Evolutionary conservation across 1,140 invertebrate species (phyloP).

Genomic region (Drosophila willistoni): DNA sequence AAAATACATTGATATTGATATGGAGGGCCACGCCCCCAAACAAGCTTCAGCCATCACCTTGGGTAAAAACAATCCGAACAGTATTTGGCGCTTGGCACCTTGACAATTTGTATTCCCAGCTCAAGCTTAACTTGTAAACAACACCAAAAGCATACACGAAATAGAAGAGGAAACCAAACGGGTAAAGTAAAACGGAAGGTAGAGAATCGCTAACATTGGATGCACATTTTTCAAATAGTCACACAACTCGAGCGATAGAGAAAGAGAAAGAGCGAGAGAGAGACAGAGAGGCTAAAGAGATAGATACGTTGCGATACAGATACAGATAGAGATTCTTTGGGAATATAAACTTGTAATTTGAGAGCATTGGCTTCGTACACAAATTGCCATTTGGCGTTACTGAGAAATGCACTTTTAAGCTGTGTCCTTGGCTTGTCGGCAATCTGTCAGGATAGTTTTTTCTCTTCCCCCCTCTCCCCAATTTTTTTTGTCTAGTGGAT

Average conservation of each 20-base stretch:
- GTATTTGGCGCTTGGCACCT: constrained; percentile 71
- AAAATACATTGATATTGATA: constrained; percentile 74
- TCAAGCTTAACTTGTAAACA: constrained; percentile 48
- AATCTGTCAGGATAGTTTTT: constrained; percentile 68
- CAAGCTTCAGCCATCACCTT: constrained; percentile 32
- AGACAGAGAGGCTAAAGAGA: constrained; percentile 24
- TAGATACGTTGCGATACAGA: constrained; percentile 60
- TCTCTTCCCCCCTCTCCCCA: neutral
- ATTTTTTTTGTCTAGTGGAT: constrained; percentile 2
- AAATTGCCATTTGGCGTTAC: constrained; percentile 76
- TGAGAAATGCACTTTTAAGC: constrained; percentile 80
- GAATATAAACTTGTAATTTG: constrained; percentile 50
- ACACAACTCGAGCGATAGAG: constrained; percentile 4
- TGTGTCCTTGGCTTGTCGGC: constrained; percentile 47
- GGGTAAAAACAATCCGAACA: constrained; percentile 39
- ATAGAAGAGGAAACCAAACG: neutral
- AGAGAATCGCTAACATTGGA: constrained; percentile 70
- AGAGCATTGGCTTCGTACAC: constrained; percentile 51
- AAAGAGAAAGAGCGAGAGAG: neutral
- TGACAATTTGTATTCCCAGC: constrained; percentile 69
- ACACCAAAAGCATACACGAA: constrained; percentile 23
- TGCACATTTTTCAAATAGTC: constrained; percentile 73
- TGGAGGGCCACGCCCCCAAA: constrained; percentile 33
- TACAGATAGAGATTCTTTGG: constrained; percentile 42
- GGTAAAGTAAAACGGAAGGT: constrained; percentile 33